Evolutionary conservation across 2,113 vertebrate genomes (phyloP).

Genomic region (Antechinus flavipes): DNA sequence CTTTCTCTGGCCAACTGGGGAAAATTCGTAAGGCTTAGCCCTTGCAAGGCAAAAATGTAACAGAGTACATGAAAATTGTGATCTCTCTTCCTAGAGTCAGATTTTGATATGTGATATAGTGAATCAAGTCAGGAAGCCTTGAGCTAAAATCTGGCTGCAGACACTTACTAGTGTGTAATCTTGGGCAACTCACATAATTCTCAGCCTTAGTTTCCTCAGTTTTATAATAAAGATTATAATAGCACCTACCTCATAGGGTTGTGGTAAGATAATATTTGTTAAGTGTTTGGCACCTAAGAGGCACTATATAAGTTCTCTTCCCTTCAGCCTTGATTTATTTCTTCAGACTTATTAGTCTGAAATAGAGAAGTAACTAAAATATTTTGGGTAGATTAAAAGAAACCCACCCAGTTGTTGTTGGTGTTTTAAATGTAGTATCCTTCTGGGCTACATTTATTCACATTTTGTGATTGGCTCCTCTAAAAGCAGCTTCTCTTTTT

Average conservation of each 20-base stretch:
- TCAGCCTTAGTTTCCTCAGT: neutral
- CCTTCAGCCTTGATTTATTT: neutral
- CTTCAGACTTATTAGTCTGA: neutral
- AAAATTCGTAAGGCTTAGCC: slow-evolving; percentile 53
- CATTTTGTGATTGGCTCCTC: neutral
- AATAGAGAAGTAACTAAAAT: slow-evolving; percentile 33
- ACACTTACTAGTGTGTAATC: neutral
- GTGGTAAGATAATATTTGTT: neutral
- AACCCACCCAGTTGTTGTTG: slow-evolving; percentile 11
- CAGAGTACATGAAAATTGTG: slow-evolving; percentile 5
- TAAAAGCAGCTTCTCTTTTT: neutral
- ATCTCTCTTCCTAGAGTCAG: slow-evolving; percentile 44
- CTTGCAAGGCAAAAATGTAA: slow-evolving; percentile 32
- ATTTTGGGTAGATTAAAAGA: slow-evolving; percentile 53
- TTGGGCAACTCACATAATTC: neutral
- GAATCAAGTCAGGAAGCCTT: neutral
- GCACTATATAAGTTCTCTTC: neutral
- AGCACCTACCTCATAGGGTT: neutral
- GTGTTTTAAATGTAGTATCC: slow-evolving; percentile 31
- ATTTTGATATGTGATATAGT: neutral
- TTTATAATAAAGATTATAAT: neutral
- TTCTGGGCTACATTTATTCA: neutral
- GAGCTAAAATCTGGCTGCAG: neutral
- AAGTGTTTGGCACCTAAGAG: neutral
- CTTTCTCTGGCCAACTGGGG: neutral